Base-by-base conservation (phyloP, 2,888 invertebrate species). In the Leptura quadrifasciata region DNA sequence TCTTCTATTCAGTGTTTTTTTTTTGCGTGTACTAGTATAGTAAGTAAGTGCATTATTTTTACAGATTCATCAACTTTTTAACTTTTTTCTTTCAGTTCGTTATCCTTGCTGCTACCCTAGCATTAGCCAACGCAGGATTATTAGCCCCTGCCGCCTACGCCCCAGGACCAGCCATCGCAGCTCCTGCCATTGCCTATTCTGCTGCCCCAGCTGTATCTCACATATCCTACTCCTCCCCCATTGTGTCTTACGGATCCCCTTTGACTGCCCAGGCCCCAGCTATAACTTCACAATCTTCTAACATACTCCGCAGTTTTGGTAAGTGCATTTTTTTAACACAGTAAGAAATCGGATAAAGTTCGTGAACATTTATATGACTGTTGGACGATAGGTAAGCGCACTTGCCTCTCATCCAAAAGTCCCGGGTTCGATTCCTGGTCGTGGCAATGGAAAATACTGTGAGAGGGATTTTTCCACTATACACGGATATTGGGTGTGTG, bases 281-380 rank as follows among this genome's bases (percentile, higher is more conserved):
- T 88, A 88, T 93, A 79, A 91, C 93, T 74, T 90, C 91, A 12
- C 92, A 92, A 85, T 91, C 91, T 54, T 91, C 92, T 76, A 93
- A 93, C 87, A 93, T 91, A 82, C 87, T 92, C 80, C 90, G 93
- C 79, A 91, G 92, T 63, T 92, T 91, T 76, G 94, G 93, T 69
- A 69, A 69, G 69, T 39, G 8, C 2, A 20, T 47, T 57, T 20
- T 18, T 21, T n/a, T 2, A 4, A 57, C 3, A 20, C 24, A 15
- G 0, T 57, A 24, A 12, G 1, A n/a, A 31, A 31, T 31, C n/a
- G n/a, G n/a, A n/a, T n/a, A n/a, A n/a, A n/a, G n/a, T n/a, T n/a
- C n/a, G n/a, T n/a, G n/a, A n/a, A n/a, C n/a, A n/a, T n/a, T n/a
- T n/a, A n/a, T n/a, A n/a, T n/a, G n/a, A n/a, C n/a, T n/a, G n/a